Evolutionary conservation across 2,797 vertebrate species (phyloP).

Genomic region (Acomys russatus): DNA sequence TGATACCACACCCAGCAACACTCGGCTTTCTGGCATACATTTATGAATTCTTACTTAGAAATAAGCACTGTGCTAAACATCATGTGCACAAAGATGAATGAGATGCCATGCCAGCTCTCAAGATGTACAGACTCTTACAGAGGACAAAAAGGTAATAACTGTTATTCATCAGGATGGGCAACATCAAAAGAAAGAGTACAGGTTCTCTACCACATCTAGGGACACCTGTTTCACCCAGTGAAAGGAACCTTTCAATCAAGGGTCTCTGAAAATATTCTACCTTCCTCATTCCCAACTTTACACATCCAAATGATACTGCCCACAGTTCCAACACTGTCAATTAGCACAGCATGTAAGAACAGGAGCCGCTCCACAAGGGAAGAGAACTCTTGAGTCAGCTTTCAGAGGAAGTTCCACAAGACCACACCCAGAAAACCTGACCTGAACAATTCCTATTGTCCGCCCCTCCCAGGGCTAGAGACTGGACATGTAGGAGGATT

Average conservation of each 20-base stretch:
- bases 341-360: conserved; percentile 73
- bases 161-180: conserved; percentile 7
- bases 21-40: not conserved
- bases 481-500: conserved; percentile 68
- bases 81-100: conserved; percentile 26
- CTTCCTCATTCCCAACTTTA: conserved; percentile 64
- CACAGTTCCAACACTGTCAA: conserved; percentile 65
- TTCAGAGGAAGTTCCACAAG: conserved; percentile 64
- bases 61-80: conserved; percentile 14
- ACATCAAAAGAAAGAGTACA: conserved; percentile 29
- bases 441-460: conserved; percentile 73
- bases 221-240: not conserved
- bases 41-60: conserved; percentile 41
- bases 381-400: conserved; percentile 79
- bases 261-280: conserved; percentile 65
- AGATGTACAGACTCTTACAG: not conserved
- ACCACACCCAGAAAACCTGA: conserved; percentile 78
- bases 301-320: conserved; percentile 64
- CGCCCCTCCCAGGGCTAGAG: conserved; percentile 57
- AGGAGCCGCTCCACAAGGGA: conserved; percentile 68
- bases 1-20: not conserved
- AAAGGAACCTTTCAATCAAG: conserved; percentile 62
- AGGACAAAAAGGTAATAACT: conserved; percentile 54
- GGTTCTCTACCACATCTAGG: not conserved
- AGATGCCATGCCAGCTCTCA: conserved; percentile 1